Evolutionary conservation across 1,140 invertebrate species (phyloP).

Genomic region (Matsumurasca onukii): DNA sequence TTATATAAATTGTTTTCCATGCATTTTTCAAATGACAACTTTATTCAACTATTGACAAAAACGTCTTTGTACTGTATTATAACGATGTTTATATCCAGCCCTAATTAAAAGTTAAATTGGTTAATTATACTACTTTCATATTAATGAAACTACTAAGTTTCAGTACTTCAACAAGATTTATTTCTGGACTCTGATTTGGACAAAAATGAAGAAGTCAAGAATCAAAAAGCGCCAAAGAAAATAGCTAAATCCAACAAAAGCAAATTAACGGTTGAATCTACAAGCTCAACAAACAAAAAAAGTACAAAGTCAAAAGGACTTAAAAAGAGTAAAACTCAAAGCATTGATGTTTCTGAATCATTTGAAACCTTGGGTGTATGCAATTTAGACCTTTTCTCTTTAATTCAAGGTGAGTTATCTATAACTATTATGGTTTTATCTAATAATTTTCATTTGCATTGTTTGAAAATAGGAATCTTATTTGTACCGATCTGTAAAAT

Average conservation of each 20-base stretch:
- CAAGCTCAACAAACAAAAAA: background rate
- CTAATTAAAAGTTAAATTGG: background rate
- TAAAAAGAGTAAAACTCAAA: background rate
- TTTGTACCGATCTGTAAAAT: background rate
- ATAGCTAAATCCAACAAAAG: background rate
- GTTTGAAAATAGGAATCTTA: background rate
- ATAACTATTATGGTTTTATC: too few relatives aligned
- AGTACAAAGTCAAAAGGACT: background rate
- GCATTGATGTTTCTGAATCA: background rate
- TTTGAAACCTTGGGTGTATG: background rate
- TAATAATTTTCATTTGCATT: too few relatives aligned
- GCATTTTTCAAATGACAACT: too few relatives aligned
- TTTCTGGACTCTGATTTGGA: background rate
- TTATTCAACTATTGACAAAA: background rate
- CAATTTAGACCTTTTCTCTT: background rate
- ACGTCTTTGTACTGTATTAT: background rate
- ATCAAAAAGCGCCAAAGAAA: background rate
- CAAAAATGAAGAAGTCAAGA: background rate
- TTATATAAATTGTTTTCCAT: too few relatives aligned
- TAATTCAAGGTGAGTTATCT: background rate
- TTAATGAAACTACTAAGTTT: background rate
- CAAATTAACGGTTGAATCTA: background rate
- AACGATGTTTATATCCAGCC: background rate
- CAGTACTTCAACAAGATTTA: background rate
- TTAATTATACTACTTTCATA: too few relatives aligned